phyloP scores from a whole-genome alignment of 2,113 vertebrate species.

The Salminus brasiliensis region DNA sequence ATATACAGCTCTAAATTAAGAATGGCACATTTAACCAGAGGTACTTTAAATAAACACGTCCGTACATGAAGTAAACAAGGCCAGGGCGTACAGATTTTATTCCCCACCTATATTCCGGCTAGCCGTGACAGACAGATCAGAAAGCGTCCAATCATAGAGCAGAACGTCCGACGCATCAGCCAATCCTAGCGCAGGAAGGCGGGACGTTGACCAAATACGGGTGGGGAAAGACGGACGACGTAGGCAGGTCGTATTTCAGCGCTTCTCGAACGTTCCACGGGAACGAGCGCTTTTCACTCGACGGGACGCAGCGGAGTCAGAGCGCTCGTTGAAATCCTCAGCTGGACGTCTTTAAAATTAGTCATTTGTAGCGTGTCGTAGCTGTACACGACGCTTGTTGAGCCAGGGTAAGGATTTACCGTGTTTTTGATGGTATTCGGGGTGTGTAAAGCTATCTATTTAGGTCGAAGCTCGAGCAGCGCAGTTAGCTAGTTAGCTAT shows the following conservation, averaged over 20 bases:
- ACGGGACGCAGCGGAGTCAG: background rate
- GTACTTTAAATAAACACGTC: too few relatives aligned
- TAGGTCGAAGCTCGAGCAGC: background rate
- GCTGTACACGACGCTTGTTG: background rate
- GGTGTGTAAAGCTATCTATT: background rate
- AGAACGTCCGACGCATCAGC: background rate
- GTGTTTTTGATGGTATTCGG: background rate
- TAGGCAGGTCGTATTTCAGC: background rate
- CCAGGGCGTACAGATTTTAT: background rate
- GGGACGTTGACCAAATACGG: background rate
- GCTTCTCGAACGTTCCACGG: slow-evolving; percentile 3
- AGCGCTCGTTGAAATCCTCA: background rate
- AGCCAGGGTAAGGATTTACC: background rate
- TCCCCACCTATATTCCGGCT: background rate
- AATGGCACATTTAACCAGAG: too few relatives aligned
- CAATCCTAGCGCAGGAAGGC: background rate
- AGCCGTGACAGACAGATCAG: background rate
- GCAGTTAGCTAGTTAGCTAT: background rate
- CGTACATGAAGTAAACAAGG: too few relatives aligned
- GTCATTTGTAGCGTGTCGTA: background rate
- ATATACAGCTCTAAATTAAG: too few relatives aligned
- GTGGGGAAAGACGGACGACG: background rate
- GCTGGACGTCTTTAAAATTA: background rate
- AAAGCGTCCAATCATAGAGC: background rate
- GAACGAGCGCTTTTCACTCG: slow-evolving; percentile 15